Evolutionary conservation across 2,113 vertebrate genomes (phyloP), one percentile per base, ranked within the genome.

Genomic region (Clarias gariepinus): DNA sequence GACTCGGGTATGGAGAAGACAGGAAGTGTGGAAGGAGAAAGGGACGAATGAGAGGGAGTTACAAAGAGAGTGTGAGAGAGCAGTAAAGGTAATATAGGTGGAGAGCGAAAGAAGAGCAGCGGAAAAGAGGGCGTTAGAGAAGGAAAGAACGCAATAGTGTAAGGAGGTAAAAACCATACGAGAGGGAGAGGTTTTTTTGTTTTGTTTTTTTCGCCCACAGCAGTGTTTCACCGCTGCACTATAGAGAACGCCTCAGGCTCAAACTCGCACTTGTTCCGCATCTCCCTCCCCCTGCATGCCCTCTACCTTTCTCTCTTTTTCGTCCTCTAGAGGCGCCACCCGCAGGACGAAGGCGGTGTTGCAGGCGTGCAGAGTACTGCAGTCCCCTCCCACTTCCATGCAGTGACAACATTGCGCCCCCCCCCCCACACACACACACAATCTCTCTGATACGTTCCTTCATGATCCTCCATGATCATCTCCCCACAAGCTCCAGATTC

Each of bases 301-400:
- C 30, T 18, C 58, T 80, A 80, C 73, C 13, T 33, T 86, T 63
- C 84, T 73, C 63, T 36, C 71, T 66, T 55, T 69, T 33, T 63
- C 78, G 57, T 84, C 69, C 92, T 93, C 88, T 81, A 83, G 89
- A 92, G 88, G 93, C 92, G 93, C 92, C 93, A 91, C 92, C 93
- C 85, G 78, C 91, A 91, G 93, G 93, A 89, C 84, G 87, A 87
- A 91, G 0, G 58, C 55, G 84, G 90, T 87, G 94, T 88, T 94
- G 93, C 95, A 94, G 80, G 83, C 7, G 60, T 73, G 87, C 88
- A 85, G 88, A 89, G 87, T 91, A 90, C 92, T 94, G 94, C 91
- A 94, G 94, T 92, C 92, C 88, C 91, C 92, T 92, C 93, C 93
- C 92, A 91, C 92, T 93, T 91, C 91, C 91, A 92, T 93, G 94